These are phyloP conservation scores for Drosophila vallismaia DNA, from an alignment of 2,888 invertebrate species.

Conservation along the genomic window DNA sequence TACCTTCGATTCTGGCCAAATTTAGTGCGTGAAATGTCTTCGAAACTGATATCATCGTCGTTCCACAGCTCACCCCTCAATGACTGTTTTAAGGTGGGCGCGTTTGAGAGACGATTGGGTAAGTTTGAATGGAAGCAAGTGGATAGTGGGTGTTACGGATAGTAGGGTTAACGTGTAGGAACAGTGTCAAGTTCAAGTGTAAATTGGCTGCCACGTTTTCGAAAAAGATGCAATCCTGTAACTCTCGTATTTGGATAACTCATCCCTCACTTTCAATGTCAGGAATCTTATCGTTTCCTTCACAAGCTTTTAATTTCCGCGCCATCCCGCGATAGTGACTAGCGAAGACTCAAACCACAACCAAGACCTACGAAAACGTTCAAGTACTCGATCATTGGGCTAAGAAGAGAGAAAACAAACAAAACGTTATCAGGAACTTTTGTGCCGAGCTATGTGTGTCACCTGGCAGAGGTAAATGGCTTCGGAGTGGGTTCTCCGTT, in stretches of 20 bases:
- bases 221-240: neutral
- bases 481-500: constrained; percentile 28
- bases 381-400: constrained; percentile 28
- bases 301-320: constrained; percentile 37
- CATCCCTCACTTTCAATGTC: neutral
- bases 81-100: constrained; percentile 83
- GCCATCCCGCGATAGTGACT: neutral
- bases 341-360: constrained; percentile 55
- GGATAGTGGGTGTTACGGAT: constrained; percentile 20
- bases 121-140: constrained; percentile 79
- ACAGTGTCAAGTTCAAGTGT: constrained; percentile 15
- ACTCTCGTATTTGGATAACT: constrained; percentile 6
- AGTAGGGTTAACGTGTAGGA: constrained; percentile 17
- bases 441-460: constrained; percentile 34
- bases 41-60: constrained; percentile 82
- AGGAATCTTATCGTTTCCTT: neutral
- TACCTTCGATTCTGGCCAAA: constrained; percentile 64
- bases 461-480: constrained; percentile 21
- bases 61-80: constrained; percentile 79
- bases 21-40: constrained; percentile 73
- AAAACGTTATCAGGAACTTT: constrained; percentile 59
- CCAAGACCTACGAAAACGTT: constrained; percentile 1
- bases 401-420: constrained; percentile 50
- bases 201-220: neutral
- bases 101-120: constrained; percentile 86